Evolutionary conservation across 2,797 vertebrate species (phyloP), one percentile per base, ranked within the genome.

Genomic region (Hydrolagus colliei): DNA sequence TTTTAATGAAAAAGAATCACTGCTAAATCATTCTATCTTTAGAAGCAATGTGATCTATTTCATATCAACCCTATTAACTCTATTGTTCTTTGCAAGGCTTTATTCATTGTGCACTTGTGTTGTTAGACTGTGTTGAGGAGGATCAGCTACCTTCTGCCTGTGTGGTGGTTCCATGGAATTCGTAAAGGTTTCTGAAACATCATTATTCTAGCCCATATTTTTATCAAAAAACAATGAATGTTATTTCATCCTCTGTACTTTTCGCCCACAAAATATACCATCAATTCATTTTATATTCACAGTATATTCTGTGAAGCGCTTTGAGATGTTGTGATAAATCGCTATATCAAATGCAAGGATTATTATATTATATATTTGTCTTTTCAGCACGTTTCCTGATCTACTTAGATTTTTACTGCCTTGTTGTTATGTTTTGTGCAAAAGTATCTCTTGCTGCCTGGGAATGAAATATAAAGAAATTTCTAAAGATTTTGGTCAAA

Each of bases 381-480:
- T 35, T 82, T 16, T 71, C 65, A 84, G 10, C 32, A 13, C 16
- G 41, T 82, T 16, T 67, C 27, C 52, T 11, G 32, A n/a, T 67
- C 16, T 67, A 52, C 32, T 2, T 68, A 4, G 32, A 84, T 84
- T 68, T 84, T 27, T 2, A 63, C 18, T 71, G 63, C 8, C 16
- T 27, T 67, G 14, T 32, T 22, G 22, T 20, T 65, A 32, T 14
- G 20, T 41, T 65, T 9, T 35, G 27, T 68, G 63, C 14, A 27
- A 82, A 82, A 22, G 68, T 68, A n/a, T 62, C 63, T 11, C 13
- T 9, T 32, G 35, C 2, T 67, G 16, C n/a, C 32, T 20, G 65
- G n/a, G 20, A 63, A 41, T 68, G 71, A 84, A 84, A 84, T 82
- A 82, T 63, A 82, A 68, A 32, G 14, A 68, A 18, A 18, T 76